A percentile compares a stretch with the other conserved stretches of the same genome.
Conservation (phyloP, 2,888 invertebrate species). For the Cetonia aurata region DNA sequence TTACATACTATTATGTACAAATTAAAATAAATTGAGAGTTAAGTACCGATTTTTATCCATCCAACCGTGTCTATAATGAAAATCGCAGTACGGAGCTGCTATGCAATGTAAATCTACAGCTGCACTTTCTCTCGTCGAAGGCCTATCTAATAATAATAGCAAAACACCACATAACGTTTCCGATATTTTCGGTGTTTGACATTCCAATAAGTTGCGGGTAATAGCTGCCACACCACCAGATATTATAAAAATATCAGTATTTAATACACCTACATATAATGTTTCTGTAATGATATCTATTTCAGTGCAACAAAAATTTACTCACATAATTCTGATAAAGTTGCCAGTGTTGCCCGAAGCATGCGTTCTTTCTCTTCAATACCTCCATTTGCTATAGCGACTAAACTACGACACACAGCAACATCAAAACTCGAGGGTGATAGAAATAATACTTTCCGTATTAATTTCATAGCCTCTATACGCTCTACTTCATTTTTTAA, state of each 20-base stretch:
- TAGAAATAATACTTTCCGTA: conserved; percentile 77
- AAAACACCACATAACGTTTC: conserved; percentile 92
- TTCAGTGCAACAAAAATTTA: neutral
- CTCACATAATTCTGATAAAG: conserved; percentile 88
- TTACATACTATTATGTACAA: conserved; percentile 9
- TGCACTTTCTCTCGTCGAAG: conserved; percentile 81
- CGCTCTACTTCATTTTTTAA: conserved; percentile 93
- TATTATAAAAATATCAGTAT: conserved; percentile 82
- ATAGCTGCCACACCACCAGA: conserved; percentile 88
- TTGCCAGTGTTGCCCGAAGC: conserved; percentile 86
- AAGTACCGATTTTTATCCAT: conserved; percentile 79
- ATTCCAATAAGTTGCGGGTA: conserved; percentile 85
- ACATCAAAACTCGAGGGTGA: conserved; percentile 79
- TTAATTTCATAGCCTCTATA: conserved; percentile 90
- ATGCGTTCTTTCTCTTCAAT: conserved; percentile 86
- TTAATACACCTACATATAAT: conserved; percentile 76
- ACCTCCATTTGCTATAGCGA: conserved; percentile 85
- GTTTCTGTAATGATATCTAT: neutral
- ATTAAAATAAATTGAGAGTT: neutral
- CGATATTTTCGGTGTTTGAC: conserved; percentile 88
- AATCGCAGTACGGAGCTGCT: conserved; percentile 94
- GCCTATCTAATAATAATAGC: conserved; percentile 87
- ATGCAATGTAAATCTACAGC: conserved; percentile 87
- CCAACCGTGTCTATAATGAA: conserved; percentile 81
- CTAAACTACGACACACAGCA: conserved; percentile 82